Base-by-base conservation (phyloP, 2,797 vertebrate species). In the Anguilla obscura region DNA sequence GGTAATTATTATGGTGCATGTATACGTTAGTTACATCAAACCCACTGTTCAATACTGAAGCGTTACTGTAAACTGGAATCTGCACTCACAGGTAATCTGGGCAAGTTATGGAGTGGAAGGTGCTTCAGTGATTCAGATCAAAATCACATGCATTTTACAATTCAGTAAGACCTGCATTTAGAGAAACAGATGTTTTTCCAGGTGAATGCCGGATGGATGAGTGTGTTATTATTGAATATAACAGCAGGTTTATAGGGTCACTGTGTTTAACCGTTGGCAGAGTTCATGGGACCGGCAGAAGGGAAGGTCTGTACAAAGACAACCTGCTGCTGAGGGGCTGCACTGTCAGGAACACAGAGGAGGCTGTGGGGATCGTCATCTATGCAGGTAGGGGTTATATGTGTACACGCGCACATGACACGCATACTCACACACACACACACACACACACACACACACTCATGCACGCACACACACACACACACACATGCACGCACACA, bases 271-370 rank as follows among this genome's bases (percentile, higher is more conserved):
- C 69, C 45, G 27, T 86, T 84, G 80, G 86, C 93, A 97, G 96
- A 94, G 92, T 94, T 88, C 95, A 96, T 91, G 95, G 92, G 90
- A 97, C 90, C n/a, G 96, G 97, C 48, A 95, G 94, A 90, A 97
- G 96, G 93, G 97, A 97, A n/a, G 97, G 96, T 86, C 96, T 99
- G 89, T 96, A 96, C 92, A 99, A 99, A 93, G 98, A 99, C 84
- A 99, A 98, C 92, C 95, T 99, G 90, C 91, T 99, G 93, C 97
- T 99, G 63, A 95, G 98, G 82, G 98, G 98, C 82, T 99, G 98
- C 91, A 99, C 98, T 88, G 91, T 99, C 93, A 96, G 98, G 88
- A 99, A 99, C 93, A 99, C 98, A 0, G 98, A 99, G 91, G 98
- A 98, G 21, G 98, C 98, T 0, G 96, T 97, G 40, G 98, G 98